Evolutionary conservation across 53 echinoderm and acorn worm species (phyloP).

Genomic region (Temnopleurus reevesii): DNA sequence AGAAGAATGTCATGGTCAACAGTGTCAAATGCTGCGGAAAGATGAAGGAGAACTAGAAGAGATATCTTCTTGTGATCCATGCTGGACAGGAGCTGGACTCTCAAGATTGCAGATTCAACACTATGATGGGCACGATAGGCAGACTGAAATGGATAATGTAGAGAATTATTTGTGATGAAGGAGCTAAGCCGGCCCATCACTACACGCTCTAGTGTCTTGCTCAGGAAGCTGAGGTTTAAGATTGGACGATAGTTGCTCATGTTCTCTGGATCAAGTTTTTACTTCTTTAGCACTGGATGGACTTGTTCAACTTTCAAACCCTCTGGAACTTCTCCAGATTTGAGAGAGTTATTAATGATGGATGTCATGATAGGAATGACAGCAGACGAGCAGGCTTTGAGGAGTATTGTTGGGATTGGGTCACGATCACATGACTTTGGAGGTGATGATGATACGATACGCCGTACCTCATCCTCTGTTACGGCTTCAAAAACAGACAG

Average conservation of each 20-base stretch:
- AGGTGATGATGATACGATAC: not conserved
- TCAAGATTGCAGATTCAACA: not conserved
- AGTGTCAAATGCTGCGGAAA: conserved; percentile 58
- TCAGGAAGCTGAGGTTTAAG: not conserved
- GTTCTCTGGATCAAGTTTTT: not conserved
- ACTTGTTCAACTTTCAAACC: not conserved
- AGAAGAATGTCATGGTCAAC: not conserved
- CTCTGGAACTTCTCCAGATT: not conserved
- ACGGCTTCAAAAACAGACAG: not conserved
- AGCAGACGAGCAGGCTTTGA: not conserved
- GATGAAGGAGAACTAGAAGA: not conserved
- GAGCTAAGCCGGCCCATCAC: not conserved
- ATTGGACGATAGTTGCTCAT: not conserved
- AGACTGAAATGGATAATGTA: not conserved
- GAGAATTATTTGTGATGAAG: not conserved
- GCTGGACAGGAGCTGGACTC: not conserved
- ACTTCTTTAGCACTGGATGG: not conserved
- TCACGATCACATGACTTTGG: not conserved
- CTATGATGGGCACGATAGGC: not conserved
- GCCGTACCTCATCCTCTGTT: not conserved
- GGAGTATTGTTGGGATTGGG: not conserved
- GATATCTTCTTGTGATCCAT: not conserved
- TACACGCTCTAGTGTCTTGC: not conserved
- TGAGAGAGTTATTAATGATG: not conserved
- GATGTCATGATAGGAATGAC: not conserved